Conservation (phyloP, 2,888 invertebrate genomes). For the Dilophus febrilis region DNA sequence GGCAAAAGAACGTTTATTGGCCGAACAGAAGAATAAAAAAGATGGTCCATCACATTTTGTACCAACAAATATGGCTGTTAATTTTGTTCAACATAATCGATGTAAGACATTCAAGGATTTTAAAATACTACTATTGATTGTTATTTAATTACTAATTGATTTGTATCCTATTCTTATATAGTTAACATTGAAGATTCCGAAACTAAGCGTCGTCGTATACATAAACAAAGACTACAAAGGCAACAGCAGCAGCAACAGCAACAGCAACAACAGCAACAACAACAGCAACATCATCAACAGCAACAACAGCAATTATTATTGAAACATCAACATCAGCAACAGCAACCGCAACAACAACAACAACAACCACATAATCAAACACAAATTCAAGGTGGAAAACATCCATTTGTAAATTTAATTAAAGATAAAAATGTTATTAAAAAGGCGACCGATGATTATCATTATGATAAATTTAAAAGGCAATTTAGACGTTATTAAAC, state of each 20-base stretch:
- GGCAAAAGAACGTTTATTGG: conserved; percentile 80
- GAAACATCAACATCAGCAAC: too few species aligned
- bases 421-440: conserved; percentile 57
- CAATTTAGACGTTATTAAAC: conserved; percentile 76
- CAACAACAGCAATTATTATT: too few species aligned
- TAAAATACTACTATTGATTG: conserved; percentile 1
- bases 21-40: conserved; percentile 79
- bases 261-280: too few species aligned
- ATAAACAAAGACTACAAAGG: conserved; percentile 24
- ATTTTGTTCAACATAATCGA: conserved; percentile 94
- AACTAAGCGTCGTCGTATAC: conserved; percentile 22
- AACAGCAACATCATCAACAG: too few species aligned
- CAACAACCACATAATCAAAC: too few species aligned
- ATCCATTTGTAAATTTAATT: too few species aligned
- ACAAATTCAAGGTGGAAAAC: too few species aligned
- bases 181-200: conserved; percentile 58
- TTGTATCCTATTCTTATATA: conserved; percentile 3
- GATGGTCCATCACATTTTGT: conserved; percentile 91
- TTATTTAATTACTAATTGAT: conserved; percentile 1
- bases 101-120: too few species aligned
- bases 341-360: too few species aligned
- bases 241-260: conserved; percentile 32
- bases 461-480: conserved; percentile 92
- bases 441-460: conserved; percentile 92
- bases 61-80: conserved; percentile 95